Percentiles rank a stretch among this genome's conserved stretches.
phyloP scores from a whole-genome alignment of 2,888 invertebrate species.

The Folsomia manolachei region DNA sequence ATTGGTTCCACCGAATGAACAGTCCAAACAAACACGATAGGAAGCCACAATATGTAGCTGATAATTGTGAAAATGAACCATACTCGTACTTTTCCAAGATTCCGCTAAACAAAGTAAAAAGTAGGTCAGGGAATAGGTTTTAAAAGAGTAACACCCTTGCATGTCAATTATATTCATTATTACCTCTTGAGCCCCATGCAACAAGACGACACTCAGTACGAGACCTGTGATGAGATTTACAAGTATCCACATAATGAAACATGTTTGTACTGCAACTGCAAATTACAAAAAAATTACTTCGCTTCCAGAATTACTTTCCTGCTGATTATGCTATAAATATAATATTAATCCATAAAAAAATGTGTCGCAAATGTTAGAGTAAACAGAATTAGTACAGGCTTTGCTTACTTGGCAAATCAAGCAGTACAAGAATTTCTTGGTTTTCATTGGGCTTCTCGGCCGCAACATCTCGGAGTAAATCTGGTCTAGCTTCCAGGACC shows the following conservation, averaged over 20 bases:
- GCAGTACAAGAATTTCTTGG: constrained; percentile 7
- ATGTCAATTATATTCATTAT: constrained; percentile 8
- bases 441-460: constrained; percentile 16
- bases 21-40: constrained; percentile 32
- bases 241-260: constrained; percentile 31
- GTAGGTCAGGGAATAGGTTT: neutral
- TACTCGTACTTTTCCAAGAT: constrained; percentile 33
- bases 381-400: too few species aligned
- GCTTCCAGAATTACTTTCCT: neutral
- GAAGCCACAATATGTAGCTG: constrained; percentile 36
- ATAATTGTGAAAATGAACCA: constrained; percentile 34
- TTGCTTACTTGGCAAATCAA: constrained; percentile 20
- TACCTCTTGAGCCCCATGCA: constrained; percentile 42
- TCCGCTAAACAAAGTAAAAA: constrained; percentile 24
- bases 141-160: neutral
- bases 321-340: neutral
- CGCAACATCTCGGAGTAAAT: constrained; percentile 18
- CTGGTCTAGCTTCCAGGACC: constrained; percentile 26
- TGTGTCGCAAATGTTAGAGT: too few species aligned
- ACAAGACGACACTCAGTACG: constrained; percentile 30
- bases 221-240: constrained; percentile 29
- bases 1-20: constrained; percentile 30
- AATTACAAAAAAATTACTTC: constrained; percentile 16
- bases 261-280: constrained; percentile 24
- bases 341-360: neutral